Base-by-base conservation (phyloP, 2,888 invertebrate genomes). In the Andrena bucephala region DNA sequence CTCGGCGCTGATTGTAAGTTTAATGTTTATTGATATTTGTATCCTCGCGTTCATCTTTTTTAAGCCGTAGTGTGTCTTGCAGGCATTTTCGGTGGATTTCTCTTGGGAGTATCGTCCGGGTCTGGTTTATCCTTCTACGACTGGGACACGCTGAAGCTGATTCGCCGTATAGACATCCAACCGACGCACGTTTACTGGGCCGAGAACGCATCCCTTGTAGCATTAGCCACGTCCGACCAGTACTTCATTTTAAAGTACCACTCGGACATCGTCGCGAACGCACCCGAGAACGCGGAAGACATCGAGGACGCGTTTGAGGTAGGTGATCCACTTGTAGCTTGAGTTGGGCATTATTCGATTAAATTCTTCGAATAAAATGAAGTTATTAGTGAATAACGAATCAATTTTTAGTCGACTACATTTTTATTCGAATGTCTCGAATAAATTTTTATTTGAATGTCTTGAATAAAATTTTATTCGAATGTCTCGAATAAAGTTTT, bases 241-340 rank as follows among this genome's bases (percentile, higher is more conserved):
- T 99, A 99, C 95, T 99, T 97, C 94, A 97, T 99, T 84, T 95
- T 99, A 29, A 97, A 97, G 88, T 99, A 98, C 93, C 97, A 97
- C 92, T 95, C 97, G 0, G 97, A 97, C 10, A 97, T 97, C 67
- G 97, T 99, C n/a, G 95, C 96, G 2, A 95, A 95, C 67, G 97
- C 98, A 0, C 94, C 96, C 27, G 97, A 98, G 89, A 96, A 96
- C 54, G 96, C 97, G 87, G 96, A 97, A 87, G 96, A 96, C 4
- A 97, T 99, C 50, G 99, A 99, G 93, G 97, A 98, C 88, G 99
- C 99, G 0, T 99, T 99, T 94, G 98, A 99, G 95, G 98, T 98
- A 85, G 10, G n/a, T 48, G 42, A 42, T 42, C 13, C 27, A 7
- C 20, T 20, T 6, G 24, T 20, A 20, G 42, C 13, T 4, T 0